Evolutionary conservation across 2,113 vertebrate genomes (phyloP).

Genomic region (Tychaedon coryphoeus): DNA sequence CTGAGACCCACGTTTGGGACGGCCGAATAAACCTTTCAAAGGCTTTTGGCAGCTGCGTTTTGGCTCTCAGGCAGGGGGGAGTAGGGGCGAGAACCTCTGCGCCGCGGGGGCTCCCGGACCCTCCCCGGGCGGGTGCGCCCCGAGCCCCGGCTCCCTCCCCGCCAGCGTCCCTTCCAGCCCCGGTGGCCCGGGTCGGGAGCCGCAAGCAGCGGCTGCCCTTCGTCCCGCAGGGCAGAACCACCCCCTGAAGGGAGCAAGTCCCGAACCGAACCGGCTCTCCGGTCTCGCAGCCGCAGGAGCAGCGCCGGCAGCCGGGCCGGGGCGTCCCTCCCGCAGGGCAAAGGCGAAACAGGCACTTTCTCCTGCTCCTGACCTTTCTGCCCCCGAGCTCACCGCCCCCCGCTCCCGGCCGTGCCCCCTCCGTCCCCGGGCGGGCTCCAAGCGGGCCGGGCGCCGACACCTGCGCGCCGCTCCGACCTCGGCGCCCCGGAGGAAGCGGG

Average conservation of each 20-base stretch:
- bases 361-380: neutral
- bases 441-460: neutral
- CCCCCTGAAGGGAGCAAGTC: fast-evolving
- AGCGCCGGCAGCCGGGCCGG: neutral
- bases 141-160: neutral
- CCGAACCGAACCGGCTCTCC: neutral
- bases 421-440: neutral
- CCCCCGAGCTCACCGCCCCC: neutral
- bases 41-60: neutral
- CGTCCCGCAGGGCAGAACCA: neutral
- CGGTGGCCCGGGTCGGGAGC: neutral
- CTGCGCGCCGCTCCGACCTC: neutral
- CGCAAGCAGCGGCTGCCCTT: neutral
- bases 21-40: neutral
- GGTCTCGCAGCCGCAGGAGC: neutral
- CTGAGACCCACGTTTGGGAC: neutral
- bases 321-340: neutral
- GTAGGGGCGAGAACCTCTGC: neutral
- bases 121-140: neutral
- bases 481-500: neutral
- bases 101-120: neutral
- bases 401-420: neutral
- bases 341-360: neutral
- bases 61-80: neutral
- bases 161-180: neutral